Evolutionary conservation across 2,113 vertebrate species (phyloP).

Genomic region (Nematolebias whitei): DNA sequence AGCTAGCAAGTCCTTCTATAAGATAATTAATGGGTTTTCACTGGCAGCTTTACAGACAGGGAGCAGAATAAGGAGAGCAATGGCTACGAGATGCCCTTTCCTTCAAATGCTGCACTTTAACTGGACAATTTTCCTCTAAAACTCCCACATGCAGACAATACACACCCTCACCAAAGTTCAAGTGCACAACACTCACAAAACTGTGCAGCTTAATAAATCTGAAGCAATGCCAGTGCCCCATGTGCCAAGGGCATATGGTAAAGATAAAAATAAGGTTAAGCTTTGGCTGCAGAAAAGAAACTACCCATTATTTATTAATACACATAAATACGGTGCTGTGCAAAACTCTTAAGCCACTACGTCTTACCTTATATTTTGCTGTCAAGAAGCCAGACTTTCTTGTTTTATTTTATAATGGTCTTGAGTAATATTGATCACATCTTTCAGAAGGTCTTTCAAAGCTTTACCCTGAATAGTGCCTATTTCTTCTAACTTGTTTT

Average conservation of each 20-base stretch:
- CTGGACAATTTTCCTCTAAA: slow-evolving; percentile 39
- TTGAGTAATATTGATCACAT: no score
- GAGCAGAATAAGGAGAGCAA: slow-evolving; percentile 39
- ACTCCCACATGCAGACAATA: slow-evolving; percentile 6
- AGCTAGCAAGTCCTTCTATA: slow-evolving; percentile 66
- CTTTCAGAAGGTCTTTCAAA: background rate
- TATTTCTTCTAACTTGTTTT: background rate
- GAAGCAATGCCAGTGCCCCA: slow-evolving; percentile 16
- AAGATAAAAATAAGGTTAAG: slow-evolving; percentile 20
- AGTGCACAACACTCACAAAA: background rate
- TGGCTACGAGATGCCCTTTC: slow-evolving; percentile 58
- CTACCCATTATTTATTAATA: slow-evolving; percentile 1
- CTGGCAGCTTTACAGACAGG: slow-evolving; percentile 70
- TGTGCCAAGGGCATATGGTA: slow-evolving; percentile 13
- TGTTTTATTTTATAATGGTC: no score
- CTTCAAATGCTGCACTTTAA: slow-evolving; percentile 62
- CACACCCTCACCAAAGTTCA: background rate
- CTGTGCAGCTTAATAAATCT: slow-evolving; percentile 20
- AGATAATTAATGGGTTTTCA: slow-evolving; percentile 76
- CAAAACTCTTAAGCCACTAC: background rate
- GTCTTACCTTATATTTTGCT: no score
- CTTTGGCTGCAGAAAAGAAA: background rate
- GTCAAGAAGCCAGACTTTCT: no score
- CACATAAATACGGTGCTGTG: slow-evolving; percentile 1
- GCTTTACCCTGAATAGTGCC: background rate